Conservation (phyloP, 2,113 vertebrate genomes). For the Monopterus albus region DNA sequence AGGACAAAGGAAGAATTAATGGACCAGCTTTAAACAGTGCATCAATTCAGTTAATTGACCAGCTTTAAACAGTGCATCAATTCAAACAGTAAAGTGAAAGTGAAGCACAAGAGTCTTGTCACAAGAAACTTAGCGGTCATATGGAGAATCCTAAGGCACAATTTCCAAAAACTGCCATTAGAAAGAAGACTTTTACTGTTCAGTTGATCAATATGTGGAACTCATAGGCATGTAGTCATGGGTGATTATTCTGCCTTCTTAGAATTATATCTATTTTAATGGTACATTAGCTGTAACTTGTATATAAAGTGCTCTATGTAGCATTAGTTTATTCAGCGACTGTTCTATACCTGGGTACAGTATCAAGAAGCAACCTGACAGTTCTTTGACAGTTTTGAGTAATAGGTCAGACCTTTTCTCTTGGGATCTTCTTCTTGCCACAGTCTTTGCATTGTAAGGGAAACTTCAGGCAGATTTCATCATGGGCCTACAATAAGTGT, state of each 20-base stretch:
- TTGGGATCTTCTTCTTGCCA: conserved; percentile 88
- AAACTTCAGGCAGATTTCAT: conserved; percentile 88
- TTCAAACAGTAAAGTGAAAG: conserved; percentile 32
- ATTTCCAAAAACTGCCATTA: not conserved
- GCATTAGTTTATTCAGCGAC: not conserved
- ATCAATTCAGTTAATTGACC: not conserved
- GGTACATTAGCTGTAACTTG: not conserved
- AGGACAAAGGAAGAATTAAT: not conserved
- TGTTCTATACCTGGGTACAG: no score
- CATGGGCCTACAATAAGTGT: conserved; percentile 83
- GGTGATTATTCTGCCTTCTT: not conserved
- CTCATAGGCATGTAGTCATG: not conserved
- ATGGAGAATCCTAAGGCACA: no score
- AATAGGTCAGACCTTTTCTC: conserved; percentile 85
- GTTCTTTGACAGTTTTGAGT: not conserved
- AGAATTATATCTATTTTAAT: not conserved
- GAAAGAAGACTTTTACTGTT: not conserved
- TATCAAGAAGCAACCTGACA: not conserved
- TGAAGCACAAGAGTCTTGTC: not conserved
- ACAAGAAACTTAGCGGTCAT: conserved; percentile 16
- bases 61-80: not conserved
- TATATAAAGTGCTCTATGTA: not conserved
- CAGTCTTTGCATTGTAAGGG: conserved; percentile 91
- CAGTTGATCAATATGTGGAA: not conserved
- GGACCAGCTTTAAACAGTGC: not conserved